phyloP scores from a whole-genome alignment of 2,797 vertebrate species.

The Coendou prehensilis region DNA sequence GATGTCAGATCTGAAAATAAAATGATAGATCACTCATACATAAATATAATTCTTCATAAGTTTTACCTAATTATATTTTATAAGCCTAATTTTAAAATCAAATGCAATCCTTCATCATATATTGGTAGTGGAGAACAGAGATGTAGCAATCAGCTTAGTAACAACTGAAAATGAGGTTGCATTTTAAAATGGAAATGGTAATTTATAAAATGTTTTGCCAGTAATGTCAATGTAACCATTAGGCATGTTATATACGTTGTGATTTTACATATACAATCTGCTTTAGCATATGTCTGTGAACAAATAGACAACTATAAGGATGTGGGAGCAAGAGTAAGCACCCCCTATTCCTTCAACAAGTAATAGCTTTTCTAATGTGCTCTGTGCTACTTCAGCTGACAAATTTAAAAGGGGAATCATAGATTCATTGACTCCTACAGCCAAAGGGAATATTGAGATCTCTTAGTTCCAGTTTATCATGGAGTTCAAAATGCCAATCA shows the following conservation, averaged over 20 bases:
- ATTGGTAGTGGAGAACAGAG: not conserved
- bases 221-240: not conserved
- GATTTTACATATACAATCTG: not conserved
- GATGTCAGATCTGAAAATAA: slow-evolving; percentile 20
- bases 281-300: not conserved
- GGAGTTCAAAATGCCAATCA: slow-evolving; percentile 68
- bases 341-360: not conserved
- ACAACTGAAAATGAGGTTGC: slow-evolving; percentile 32
- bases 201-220: slow-evolving; percentile 16
- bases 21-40: slow-evolving; percentile 1
- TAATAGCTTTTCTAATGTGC: not conserved
- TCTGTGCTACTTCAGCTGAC: not conserved
- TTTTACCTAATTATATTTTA: slow-evolving; percentile 29
- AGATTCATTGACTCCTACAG: not conserved
- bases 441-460: slow-evolving; percentile 55
- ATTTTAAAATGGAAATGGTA: slow-evolving; percentile 46
- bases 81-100: slow-evolving; percentile 63
- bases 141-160: slow-evolving; percentile 11
- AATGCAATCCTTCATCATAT: not conserved
- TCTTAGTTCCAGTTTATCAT: slow-evolving; percentile 44
- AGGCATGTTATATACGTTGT: not conserved
- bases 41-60: slow-evolving; percentile 18
- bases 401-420: slow-evolving; percentile 50
- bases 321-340: not conserved
- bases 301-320: not conserved